phyloP scores from a whole-genome alignment of 2,113 vertebrate genomes.

The Centropus unirufus region DNA sequence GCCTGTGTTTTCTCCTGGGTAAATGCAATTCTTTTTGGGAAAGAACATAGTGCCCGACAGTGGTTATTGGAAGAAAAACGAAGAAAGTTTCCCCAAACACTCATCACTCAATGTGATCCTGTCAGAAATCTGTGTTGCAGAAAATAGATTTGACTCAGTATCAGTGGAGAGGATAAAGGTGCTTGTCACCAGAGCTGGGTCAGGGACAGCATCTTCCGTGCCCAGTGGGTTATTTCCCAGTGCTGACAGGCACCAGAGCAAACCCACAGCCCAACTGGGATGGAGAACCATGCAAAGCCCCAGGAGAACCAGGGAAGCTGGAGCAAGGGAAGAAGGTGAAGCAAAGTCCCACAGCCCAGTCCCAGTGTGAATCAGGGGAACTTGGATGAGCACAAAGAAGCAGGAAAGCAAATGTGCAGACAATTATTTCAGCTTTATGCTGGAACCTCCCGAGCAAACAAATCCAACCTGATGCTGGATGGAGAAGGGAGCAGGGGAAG shows the following conservation, averaged over 20 bases:
- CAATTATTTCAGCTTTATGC: background rate
- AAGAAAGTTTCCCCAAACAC: background rate
- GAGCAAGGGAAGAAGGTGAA: background rate
- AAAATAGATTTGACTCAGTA: background rate
- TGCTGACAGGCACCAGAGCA: background rate
- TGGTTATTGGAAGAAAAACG: background rate
- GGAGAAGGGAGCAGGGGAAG: background rate
- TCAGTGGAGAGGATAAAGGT: background rate
- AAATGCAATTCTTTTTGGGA: background rate
- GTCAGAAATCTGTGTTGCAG: background rate
- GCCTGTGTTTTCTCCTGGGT: background rate
- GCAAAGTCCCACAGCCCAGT: rapidly evolving
- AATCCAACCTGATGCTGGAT: rapidly evolving
- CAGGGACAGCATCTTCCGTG: rapidly evolving
- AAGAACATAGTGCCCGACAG: background rate
- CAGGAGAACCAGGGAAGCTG: background rate
- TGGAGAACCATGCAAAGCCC: background rate
- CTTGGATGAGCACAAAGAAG: background rate
- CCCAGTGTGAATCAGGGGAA: background rate
- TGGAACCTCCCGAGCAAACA: background rate
- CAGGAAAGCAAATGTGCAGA: background rate
- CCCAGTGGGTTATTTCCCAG: rapidly evolving
- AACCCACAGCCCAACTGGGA: rapidly evolving
- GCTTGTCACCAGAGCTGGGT: background rate
- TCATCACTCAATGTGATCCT: rapidly evolving